Evolutionary conservation across 30 jellyfish, hydroid and myxozoan species (phyloP).

Genomic region (Nemopilema nomurai): DNA sequence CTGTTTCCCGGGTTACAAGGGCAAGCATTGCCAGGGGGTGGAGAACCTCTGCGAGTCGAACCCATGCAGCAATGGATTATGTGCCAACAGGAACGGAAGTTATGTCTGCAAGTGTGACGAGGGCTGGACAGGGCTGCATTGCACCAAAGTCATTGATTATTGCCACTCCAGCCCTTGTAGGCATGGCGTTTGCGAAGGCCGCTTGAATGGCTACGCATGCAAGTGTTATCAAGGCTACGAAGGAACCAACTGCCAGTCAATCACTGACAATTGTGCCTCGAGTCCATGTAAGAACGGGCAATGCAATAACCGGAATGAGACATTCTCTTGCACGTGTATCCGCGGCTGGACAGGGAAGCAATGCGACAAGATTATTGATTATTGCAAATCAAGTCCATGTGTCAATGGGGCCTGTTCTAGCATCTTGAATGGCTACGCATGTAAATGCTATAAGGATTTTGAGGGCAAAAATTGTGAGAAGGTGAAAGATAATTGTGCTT

Average conservation of each 20-base stretch:
- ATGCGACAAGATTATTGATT: conserved; percentile 43
- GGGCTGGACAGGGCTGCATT: conserved; percentile 42
- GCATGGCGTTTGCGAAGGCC: conserved; percentile 40
- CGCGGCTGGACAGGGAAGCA: conserved; percentile 59
- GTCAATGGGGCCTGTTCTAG: conserved; percentile 30
- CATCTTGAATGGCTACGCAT: conserved; percentile 21
- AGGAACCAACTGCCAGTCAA: conserved; percentile 49
- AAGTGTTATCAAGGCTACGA: conserved; percentile 59
- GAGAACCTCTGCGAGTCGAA: conserved; percentile 7
- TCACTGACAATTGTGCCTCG: conserved; percentile 44
- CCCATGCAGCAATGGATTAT: conserved; percentile 54
- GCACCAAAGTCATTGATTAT: conserved; percentile 27
- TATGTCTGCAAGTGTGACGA: conserved; percentile 31
- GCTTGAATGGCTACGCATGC: conserved; percentile 37
- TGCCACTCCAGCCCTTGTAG: conserved; percentile 50
- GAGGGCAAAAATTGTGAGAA: conserved; percentile 46
- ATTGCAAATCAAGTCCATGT: conserved; percentile 45
- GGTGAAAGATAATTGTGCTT: conserved; percentile 33
- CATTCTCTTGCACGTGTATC: conserved; percentile 38
- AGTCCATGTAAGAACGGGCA: conserved; percentile 56
- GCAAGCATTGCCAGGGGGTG: conserved; percentile 29
- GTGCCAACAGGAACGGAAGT: conserved; percentile 18
- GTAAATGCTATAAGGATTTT: conserved; percentile 51
- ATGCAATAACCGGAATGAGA: conserved; percentile 9
- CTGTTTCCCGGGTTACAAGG: conserved; percentile 47